Conservation (phyloP, 2,888 invertebrate genomes). For the Campopleginae sp. region DNA sequence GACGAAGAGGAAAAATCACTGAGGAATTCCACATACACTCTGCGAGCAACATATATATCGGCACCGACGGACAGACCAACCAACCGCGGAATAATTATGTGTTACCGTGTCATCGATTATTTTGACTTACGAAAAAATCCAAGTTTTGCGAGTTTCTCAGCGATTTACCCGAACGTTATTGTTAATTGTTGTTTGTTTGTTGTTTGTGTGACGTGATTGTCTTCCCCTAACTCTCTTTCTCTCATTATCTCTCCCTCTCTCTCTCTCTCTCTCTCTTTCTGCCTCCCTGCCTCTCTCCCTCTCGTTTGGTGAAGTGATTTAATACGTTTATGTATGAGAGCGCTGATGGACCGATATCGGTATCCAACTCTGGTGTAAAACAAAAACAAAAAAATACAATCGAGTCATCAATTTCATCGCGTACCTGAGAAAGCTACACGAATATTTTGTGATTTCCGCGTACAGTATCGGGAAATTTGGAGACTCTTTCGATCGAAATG, state of each 20-base stretch:
- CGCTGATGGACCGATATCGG: not conserved
- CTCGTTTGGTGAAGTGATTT: slow-evolving; percentile 56
- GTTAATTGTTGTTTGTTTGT: slow-evolving; percentile 73
- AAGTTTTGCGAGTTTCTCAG: slow-evolving; percentile 52
- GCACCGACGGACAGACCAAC: slow-evolving; percentile 30
- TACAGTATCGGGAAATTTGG: slow-evolving; percentile 3
- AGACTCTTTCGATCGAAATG: slow-evolving; percentile 30
- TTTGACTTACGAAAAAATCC: slow-evolving; percentile 26
- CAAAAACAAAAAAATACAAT: slow-evolving; percentile 22
- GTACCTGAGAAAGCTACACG: not conserved
- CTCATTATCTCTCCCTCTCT: slow-evolving; percentile 43
- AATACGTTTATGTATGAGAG: slow-evolving; percentile 1
- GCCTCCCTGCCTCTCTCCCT: slow-evolving; percentile 5
- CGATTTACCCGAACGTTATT: slow-evolving; percentile 70
- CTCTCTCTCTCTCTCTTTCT: slow-evolving; percentile 44
- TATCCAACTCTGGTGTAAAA: not conserved
- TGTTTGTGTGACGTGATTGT: slow-evolving; percentile 70
- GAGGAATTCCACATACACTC: slow-evolving; percentile 32
- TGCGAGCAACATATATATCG: slow-evolving; percentile 21
- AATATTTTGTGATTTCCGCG: slow-evolving; percentile 8
- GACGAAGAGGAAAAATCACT: slow-evolving; percentile 56
- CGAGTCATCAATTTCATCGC: slow-evolving; percentile 32
- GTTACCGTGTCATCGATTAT: slow-evolving; percentile 7
- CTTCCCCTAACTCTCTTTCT: slow-evolving; percentile 47
- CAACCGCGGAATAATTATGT: slow-evolving; percentile 37